These are phyloP conservation scores for Ecdyonurus torrentis DNA, from an alignment of 2,888 invertebrate genomes.

Conservation along the genomic window DNA sequence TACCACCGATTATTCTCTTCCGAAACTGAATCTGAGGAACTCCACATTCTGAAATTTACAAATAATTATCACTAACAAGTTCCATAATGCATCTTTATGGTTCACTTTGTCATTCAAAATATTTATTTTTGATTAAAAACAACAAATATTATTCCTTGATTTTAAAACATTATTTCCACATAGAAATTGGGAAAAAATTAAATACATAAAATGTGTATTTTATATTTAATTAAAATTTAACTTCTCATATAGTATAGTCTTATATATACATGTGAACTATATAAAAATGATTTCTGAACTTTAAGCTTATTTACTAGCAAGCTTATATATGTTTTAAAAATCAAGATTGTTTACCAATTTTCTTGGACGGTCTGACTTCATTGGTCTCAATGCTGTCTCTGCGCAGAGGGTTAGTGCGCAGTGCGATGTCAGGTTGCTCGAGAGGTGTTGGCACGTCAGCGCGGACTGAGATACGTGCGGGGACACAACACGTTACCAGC, in stretches of 20 bases:
- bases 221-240: no score
- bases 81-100: no score
- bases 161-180: no score
- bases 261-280: no score
- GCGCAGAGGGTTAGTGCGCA: neutral
- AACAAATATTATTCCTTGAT: no score
- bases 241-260: no score
- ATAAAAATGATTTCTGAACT: neutral
- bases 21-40: constrained; percentile 26
- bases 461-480: constrained; percentile 16
- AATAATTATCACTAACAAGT: no score
- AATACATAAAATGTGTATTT: no score
- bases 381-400: neutral
- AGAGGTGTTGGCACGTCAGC: neutral
- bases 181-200: no score
- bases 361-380: neutral
- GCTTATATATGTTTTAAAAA: neutral
- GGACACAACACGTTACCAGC: constrained; percentile 49
- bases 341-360: constrained; percentile 1
- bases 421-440: neutral
- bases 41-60: constrained; percentile 6
- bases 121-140: no score
- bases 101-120: no score
- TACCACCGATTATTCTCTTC: constrained; percentile 66
- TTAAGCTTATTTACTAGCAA: neutral